Evolutionary conservation across 2,797 vertebrate species (phyloP), one percentile per base, ranked within the genome.

Genomic region (Enteromius treurensis): DNA sequence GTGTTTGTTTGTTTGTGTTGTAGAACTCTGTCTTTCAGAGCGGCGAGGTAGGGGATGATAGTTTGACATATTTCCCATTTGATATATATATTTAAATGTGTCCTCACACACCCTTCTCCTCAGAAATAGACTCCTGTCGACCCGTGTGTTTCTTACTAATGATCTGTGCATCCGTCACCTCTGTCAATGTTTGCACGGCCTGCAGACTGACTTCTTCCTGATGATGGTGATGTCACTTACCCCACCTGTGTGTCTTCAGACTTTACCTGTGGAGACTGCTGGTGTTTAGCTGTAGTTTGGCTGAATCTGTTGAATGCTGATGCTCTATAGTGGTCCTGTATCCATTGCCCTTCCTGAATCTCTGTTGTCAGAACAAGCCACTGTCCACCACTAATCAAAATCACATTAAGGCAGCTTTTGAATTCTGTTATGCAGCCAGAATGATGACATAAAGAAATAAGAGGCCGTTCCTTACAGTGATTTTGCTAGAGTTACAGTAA

Each of bases 11-110:
- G 32, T 81, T 32, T 85, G 86, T 91, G 17, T 91, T 94, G 79
- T 94, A 95, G 93, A 95, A 89, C 93, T 91, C 85, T 95, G 89
- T 95, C 94, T 94, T 95, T 95, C 93, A 95, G 94, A 93, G 91
- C 91, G 83, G 89, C 85, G 95, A 95, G 95, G 94, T 94, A 95
- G 93, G 92, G 40, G 8, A 92, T 71, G 90, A 87, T 84, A 87
- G 84, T 88, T 85, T 75, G 80, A 45, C n/a, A 26, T 58, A 23
- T 49, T 74, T 40, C 51, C 47, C 69, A 26, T 55, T 9, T 45
- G 37, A 68, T 81, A 42, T 71, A 9, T n/a, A 37, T 8, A 17
- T 83, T 37, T 67, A 76, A 65, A 53, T 55, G 42, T 81, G 29
- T 26, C 60, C 80, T 80, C 81, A 55, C 11, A 32, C 86, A 58